Conservation (phyloP, 2,888 invertebrate genomes). For the Electrophaes corylata region DNA sequence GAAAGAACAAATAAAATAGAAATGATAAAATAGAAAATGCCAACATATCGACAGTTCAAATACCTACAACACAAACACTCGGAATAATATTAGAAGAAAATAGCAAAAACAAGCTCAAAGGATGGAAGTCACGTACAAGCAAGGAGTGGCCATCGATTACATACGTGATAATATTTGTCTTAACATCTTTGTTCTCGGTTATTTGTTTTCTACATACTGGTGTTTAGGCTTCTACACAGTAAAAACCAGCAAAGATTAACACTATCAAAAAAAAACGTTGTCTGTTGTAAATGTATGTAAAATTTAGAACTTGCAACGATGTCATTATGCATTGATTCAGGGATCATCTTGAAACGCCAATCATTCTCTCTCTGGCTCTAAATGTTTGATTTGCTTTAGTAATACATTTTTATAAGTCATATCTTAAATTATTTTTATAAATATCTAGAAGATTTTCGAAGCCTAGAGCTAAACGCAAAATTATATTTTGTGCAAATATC, state of each 20-base stretch:
- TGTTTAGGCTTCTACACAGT: constrained; percentile 36
- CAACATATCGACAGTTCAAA: neutral
- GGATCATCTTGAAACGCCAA: too few relatives aligned
- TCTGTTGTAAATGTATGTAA: too few relatives aligned
- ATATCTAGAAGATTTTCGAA: too few relatives aligned
- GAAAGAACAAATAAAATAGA: neutral
- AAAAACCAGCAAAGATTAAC: neutral
- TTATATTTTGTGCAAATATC: too few relatives aligned
- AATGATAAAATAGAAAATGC: neutral
- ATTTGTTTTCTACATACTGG: constrained; percentile 42
- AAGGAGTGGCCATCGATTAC: constrained; percentile 60
- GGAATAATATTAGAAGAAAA: constrained; percentile 24
- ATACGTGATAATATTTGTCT: constrained; percentile 78
- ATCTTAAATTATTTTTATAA: too few relatives aligned
- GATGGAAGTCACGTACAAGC: constrained; percentile 65
- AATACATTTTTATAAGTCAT: too few relatives aligned
- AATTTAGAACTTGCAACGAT: too few relatives aligned
- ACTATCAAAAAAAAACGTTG: neutral
- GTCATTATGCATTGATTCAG: too few relatives aligned
- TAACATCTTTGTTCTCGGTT: constrained; percentile 37
- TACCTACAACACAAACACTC: constrained; percentile 8
- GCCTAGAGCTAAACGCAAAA: too few relatives aligned
- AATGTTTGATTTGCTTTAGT: too few relatives aligned
- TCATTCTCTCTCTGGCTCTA: too few relatives aligned
- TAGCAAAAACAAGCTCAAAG: constrained; percentile 57